Conservation (phyloP, 2,797 vertebrate genomes). For the Arctocebus calabarensis region DNA sequence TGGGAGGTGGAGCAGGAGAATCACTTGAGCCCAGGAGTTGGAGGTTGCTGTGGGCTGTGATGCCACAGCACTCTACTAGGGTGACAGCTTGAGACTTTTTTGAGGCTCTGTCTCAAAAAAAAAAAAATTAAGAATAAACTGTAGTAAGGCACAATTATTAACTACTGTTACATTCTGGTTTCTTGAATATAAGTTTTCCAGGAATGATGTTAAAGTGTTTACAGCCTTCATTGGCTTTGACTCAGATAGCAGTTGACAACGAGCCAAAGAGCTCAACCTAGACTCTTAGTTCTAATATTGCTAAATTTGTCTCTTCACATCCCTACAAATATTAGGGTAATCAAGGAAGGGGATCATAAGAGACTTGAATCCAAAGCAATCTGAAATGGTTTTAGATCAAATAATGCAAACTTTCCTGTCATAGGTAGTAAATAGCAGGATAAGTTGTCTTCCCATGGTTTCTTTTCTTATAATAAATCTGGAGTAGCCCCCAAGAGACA, state of each 20-base stretch:
- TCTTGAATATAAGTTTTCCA: constrained; percentile 41
- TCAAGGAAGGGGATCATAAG: constrained; percentile 36
- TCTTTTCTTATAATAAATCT: constrained; percentile 52
- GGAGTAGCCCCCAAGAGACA: background rate
- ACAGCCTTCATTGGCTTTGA: constrained; percentile 27
- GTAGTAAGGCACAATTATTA: background rate
- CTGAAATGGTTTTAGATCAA: constrained; percentile 54
- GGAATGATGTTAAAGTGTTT: constrained; percentile 49
- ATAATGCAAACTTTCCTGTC: constrained; percentile 35
- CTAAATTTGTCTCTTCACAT: constrained; percentile 52
- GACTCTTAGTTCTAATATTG: constrained; percentile 55
- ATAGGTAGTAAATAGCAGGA: constrained; percentile 6
- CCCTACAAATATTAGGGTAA: constrained; percentile 12
- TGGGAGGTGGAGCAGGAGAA: too few species aligned
- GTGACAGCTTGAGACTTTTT: too few species aligned
- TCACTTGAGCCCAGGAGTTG: too few species aligned
- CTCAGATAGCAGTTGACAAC: background rate
- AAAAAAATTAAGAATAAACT: background rate
- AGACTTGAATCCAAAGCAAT: constrained; percentile 22
- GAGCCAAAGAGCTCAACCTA: constrained; percentile 4
- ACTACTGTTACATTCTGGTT: constrained; percentile 25
- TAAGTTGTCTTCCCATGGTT: constrained; percentile 35
- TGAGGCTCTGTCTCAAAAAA: too few species aligned
- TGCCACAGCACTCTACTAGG: too few species aligned
- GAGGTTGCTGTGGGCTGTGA: too few species aligned